These are phyloP conservation scores for Melanocharis versteri DNA, from an alignment of 2,113 vertebrate species.

Conservation along the genomic window DNA sequence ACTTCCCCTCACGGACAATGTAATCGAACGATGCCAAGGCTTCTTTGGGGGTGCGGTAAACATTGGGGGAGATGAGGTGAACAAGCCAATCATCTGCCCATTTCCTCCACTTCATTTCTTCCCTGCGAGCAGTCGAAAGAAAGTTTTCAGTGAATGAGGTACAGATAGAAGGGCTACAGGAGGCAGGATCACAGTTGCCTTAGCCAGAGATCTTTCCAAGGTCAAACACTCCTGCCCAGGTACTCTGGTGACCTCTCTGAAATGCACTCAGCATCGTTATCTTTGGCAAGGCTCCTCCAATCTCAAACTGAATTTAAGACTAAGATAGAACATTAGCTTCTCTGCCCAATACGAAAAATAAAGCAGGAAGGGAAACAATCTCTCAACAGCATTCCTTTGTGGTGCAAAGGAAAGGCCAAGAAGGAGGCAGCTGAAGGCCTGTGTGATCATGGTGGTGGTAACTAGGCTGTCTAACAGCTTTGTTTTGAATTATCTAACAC, in stretches of 20 bases:
- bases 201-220: neutral
- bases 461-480: neutral
- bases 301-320: neutral
- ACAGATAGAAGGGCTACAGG: neutral
- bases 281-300: neutral
- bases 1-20: slow-evolving; percentile 95
- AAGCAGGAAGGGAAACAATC: neutral
- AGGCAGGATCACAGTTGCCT: neutral
- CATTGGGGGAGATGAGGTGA: slow-evolving; percentile 95
- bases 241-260: neutral
- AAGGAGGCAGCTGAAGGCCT: neutral
- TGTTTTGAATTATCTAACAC: neutral
- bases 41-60: slow-evolving; percentile 88
- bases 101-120: slow-evolving; percentile 95
- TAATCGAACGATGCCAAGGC: slow-evolving; percentile 94
- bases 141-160: neutral
- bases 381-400: neutral
- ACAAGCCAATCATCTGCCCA: slow-evolving; percentile 97
- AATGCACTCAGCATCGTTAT: neutral
- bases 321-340: neutral
- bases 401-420: neutral
- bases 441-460: neutral
- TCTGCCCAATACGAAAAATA: neutral
- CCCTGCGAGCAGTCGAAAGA: slow-evolving; percentile 67
- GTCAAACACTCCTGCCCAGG: neutral